Base-by-base conservation (phyloP, 1,140 invertebrate species). In the Atta colombica region DNA sequence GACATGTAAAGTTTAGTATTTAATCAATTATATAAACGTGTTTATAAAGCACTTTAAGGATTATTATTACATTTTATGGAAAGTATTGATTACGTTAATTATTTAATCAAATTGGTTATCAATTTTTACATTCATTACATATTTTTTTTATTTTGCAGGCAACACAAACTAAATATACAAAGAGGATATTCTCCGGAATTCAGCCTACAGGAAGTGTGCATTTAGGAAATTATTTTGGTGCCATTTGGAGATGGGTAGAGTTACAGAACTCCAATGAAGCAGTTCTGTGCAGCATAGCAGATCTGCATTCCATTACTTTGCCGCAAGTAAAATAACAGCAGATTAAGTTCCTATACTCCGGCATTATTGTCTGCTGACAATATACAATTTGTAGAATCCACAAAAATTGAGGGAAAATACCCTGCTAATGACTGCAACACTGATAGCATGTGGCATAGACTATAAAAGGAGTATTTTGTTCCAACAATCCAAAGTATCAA, bases 141-240 rank as follows among this genome's bases (percentile, higher is more conserved):
- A 5, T 45, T 18, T 51, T 18, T 61, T 61, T 21, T 25, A 2
- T 31, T 53, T 72, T 71, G 0, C 3, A 90, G 88, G 16, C 25
- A 21, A 45, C 2, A 0, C 55, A 63, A 10, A 53, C 0, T 55
- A 28, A 88, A 45, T 94, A 93, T 89, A 96, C 96, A 0, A 95
- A 94, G 61, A 96, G 96, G 90, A 96, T 99, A 91, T 98, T 99
- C 91, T 99, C 99, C 12, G 99, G 99, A 16, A 98, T 99, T 93
- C 99, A 99, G 95, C 99, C 99, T 3, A 99, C 99, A 6, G 99
- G 99, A 25, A 95, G 97, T 6, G 95, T 99, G 63, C 99, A 99
- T 95, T 95, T 99, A 68, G 99, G 99, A 3, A 99, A 99, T 96
- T 99, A 99, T 95, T 97, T 99, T 91, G 99, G 99, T 63, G 99